Evolutionary conservation across 2,888 invertebrate genomes (phyloP).

Genomic region (Tiliacea aurago): DNA sequence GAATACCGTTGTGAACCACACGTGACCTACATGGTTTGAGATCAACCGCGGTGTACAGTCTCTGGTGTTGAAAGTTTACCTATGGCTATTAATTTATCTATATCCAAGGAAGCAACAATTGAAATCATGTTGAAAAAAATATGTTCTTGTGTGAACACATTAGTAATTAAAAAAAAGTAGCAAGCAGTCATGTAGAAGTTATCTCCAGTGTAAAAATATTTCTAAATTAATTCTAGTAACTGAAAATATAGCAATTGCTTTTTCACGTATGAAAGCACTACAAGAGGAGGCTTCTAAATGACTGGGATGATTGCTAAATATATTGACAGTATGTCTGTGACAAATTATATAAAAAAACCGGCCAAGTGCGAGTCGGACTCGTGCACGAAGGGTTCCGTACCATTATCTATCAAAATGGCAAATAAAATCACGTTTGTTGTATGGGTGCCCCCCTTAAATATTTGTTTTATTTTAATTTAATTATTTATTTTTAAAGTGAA

Average conservation of each 20-base stretch:
- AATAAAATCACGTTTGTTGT: too few species aligned
- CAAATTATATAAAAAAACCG: too few species aligned
- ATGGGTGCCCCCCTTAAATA: too few species aligned
- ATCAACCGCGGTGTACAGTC: conserved; percentile 22
- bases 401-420: too few species aligned
- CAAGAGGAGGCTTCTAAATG: not conserved
- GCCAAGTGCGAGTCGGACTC: too few species aligned
- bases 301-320: not conserved
- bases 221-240: not conserved
- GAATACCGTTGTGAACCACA: conserved; percentile 63
- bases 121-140: not conserved
- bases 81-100: not conserved
- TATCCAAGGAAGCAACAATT: not conserved
- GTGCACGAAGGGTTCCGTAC: too few species aligned
- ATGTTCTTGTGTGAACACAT: not conserved
- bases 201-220: not conserved
- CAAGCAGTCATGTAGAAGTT: not conserved
- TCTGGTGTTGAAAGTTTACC: conserved; percentile 21
- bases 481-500: too few species aligned
- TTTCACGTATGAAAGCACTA: not conserved
- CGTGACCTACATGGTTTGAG: conserved; percentile 52
- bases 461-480: too few species aligned
- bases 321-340: not conserved
- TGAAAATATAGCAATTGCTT: not conserved
- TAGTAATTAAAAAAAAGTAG: not conserved